Base-by-base conservation (phyloP, 1,140 invertebrate species). In the Danaus melanippus region DNA sequence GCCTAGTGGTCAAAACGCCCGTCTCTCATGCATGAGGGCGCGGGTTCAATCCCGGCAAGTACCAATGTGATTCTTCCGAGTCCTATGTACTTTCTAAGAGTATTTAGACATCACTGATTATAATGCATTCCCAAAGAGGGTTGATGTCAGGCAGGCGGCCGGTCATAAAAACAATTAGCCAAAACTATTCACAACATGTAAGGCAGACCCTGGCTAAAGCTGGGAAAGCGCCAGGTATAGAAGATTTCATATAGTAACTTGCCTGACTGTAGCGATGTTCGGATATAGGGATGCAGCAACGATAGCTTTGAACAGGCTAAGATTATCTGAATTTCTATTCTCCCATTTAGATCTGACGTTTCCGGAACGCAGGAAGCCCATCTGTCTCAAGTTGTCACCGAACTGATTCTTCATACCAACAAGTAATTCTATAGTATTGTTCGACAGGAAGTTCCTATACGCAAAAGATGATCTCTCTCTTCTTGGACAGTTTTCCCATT, bases 241-340 rank as follows among this genome's bases (percentile, higher is more conserved):
- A n/a, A n/a, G n/a, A n/a, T 0, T 32, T 53, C 32, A 40, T 46
- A 49, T 55, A 2, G 46, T 47, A 15, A 53, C 66, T 71, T 60
- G 86, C 84, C 51, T 78, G 9, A 78, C 79, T 54, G 62, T 58
- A 12, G 92, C 95, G 53, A 98, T 90, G 79, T 98, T 98, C 6
- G 97, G 97, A 88, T 96, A 98, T 1, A 98, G 88, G 17, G 95
- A 94, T 10, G 95, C 93, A 65, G 93, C 94, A 32, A 97, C 89
- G 40, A 98, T 91, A 1, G 95, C 95, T 78, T 94, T 94, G 9
- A 98, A 86, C 10, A 98, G 74, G 0, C 90, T 90, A 12, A 90
- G 66, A 76, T 97, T 96, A 12, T 89, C 67, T 0, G 93, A 94
- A 83, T 97, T 95, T 10, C 81, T 74, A 73, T 98, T 98, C 5